Percentiles rank a stretch among this genome's conserved stretches.
Conservation (phyloP, 2,113 vertebrate species). For the Neomonachus schauinslandi region DNA sequence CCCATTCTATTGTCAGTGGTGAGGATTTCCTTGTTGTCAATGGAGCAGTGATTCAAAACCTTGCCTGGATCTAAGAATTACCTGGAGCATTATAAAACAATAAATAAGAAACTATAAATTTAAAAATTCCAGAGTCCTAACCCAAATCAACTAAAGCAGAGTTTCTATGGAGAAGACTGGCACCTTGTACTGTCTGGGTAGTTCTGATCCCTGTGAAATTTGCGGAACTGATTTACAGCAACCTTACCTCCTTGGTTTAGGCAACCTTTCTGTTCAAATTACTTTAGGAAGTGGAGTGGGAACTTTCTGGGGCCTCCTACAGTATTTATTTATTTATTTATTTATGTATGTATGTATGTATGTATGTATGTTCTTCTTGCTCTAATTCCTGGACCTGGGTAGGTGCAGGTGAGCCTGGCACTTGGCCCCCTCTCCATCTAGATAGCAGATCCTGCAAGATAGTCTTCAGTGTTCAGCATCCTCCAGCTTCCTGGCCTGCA, state of each 20-base stretch:
- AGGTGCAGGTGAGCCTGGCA: not conserved
- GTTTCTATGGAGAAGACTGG: not conserved
- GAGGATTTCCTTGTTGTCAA: not conserved
- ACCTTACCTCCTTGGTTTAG: not conserved
- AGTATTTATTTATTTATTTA: too few relatives aligned
- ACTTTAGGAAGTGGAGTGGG: not conserved
- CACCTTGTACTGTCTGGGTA: not conserved
- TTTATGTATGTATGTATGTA: not conserved
- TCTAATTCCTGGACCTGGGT: not conserved
- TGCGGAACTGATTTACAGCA: not conserved
- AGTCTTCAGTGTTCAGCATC: not conserved
- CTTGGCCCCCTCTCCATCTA: not conserved
- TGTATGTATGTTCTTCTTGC: not conserved
- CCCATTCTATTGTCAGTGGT: not conserved
- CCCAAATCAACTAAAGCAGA: not conserved
- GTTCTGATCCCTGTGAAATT: not conserved
- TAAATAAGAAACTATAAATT: not conserved
- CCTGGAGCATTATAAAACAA: not conserved
- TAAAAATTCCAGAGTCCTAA: not conserved
- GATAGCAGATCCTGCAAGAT: not conserved
- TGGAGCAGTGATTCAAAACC: not conserved
- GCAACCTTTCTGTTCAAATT: not conserved
- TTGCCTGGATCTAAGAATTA: not conserved
- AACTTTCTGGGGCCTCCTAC: not conserved
- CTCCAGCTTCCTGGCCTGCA: not conserved